Base-by-base conservation (phyloP, 2,888 invertebrate genomes). In the Aricia artaxerxes region DNA sequence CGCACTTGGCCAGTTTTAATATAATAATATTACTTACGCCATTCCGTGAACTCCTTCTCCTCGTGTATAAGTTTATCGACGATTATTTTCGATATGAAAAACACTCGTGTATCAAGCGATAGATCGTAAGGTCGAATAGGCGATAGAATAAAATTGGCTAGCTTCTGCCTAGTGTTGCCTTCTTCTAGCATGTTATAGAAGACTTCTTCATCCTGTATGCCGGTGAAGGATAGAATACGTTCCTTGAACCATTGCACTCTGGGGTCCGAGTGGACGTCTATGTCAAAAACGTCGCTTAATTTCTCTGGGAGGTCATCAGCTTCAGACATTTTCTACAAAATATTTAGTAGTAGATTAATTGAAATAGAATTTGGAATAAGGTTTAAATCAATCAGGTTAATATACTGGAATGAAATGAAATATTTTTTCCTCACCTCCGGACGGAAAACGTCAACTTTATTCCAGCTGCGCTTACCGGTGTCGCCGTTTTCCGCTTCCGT, bases 31-130 rank as follows among this genome's bases (percentile, higher is more conserved):
- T 49, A 89, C 95, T 95, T 92, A 97, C 97, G 96, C 95, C 97
- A 96, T 91, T 97, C 97, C 83, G 96, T 95, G 81, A 97, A 95
- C 88, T 97, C 97, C 86, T 97, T 97, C 85, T 97, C 97, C 31
- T 97, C 95, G 85, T 94, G 91, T 79, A 94, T 93, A 9, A 97
- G 91, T 86, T 96, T 97, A 84, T 96, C 97, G 78, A 96, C 96
- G 83, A 96, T 96, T 1, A 96, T 96, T 86, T 96, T 96, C 85
- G 96, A 95, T 24, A 97, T 93, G 84, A 95, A 96, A 83, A 97
- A 93, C 35, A 96, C 91, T 84, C 95, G 95, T 81, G 95, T 96
- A 31, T 96, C 94, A 69, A 96, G 85, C 0, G 87, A 83, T 69
- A 88, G 82, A 75, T 94, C 94, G 82, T 91, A 88, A 0, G 89